Conservation (phyloP, 2,888 invertebrate species). For the Caenorhabditis macrosperma region DNA sequence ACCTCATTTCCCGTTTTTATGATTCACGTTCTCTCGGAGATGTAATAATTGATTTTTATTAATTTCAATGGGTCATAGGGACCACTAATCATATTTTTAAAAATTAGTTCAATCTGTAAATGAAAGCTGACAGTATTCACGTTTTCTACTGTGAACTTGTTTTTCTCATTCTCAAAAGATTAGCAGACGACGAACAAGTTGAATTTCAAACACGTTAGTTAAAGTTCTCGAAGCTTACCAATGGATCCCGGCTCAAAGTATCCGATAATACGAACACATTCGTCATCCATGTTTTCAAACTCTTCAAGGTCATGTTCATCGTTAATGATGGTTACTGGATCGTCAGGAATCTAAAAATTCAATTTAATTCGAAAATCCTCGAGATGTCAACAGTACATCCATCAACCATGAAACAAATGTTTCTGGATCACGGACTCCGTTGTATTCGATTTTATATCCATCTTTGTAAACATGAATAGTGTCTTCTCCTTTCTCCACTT, state of each 20-base stretch:
- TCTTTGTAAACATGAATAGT: constrained; percentile 80
- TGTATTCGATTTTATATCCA: constrained; percentile 80
- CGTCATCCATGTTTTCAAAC: constrained; percentile 79
- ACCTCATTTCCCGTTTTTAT: neutral
- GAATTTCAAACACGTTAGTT: too few species aligned
- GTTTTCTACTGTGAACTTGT: too few species aligned
- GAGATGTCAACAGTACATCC: constrained; percentile 72
- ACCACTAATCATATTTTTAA: too few species aligned
- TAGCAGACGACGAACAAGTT: too few species aligned
- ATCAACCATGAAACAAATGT: constrained; percentile 80
- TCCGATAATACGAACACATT: constrained; percentile 78
- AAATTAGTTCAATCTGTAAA: too few species aligned
- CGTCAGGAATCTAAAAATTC: constrained; percentile 79
- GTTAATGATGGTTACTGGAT: constrained; percentile 80
- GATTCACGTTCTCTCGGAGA: too few species aligned
- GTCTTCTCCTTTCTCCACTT: constrained; percentile 79
- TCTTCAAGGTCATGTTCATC: constrained; percentile 80
- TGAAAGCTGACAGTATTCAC: too few species aligned
- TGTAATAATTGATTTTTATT: too few species aligned
- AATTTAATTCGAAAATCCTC: neutral
- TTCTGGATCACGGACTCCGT: constrained; percentile 80
- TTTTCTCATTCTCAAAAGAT: too few species aligned
- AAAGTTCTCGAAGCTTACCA: constrained; percentile 58
- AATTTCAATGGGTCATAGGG: too few species aligned
- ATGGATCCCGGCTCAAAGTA: constrained; percentile 80